Evolutionary conservation across 2,113 vertebrate species (phyloP), one percentile per base, ranked within the genome.

Genomic region (Athene cunicularia): DNA sequence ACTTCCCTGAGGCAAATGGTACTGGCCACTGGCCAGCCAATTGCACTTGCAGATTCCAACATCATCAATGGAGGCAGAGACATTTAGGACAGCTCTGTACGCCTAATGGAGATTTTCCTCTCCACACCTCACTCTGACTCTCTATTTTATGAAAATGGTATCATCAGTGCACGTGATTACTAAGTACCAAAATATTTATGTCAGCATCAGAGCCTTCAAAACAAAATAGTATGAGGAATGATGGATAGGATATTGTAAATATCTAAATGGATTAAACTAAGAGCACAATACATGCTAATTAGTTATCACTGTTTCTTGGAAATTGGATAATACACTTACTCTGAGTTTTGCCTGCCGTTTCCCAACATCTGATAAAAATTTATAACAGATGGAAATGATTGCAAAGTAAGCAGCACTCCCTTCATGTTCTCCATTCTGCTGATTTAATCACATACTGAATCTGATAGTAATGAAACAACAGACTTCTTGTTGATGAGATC

Each of bases 341-440:
- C 93, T 93, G 93, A 95, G 77, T 91, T 97, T 95, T 95, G 86
- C 62, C 90, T 96, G 93, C 72, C 96, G 81, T 95, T 98, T 95
- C 56, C 52, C 90, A 96, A 97, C 96, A 98, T 98, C 97, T 98
- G 97, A 98, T 97, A 98, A 97, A 96, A 98, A 98, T 98, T 98
- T 93, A 16, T 97, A 98, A 97, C 98, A 98, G 94, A 97, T 97
- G 97, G 97, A 98, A 98, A 95, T 97, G 82, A 98, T 91, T 97
- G 92, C 76, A 97, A 98, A 97, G 71, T 96, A 95, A 97, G 96
- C 80, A 97, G 96, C 86, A 96, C 59, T 96, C 63, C 72, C 97
- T 98, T 98, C 96, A 97, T 96, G 94, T 93, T 96, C 96, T 96
- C 95, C 68, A 95, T 88, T 96, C 93, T 96, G 88, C 83, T 92